A percentile compares a stretch with the other conserved stretches of the same genome.
These are phyloP conservation scores for Astatoreochromis straeleni DNA, from an alignment of 2,113 vertebrate genomes.

Conservation along the genomic window DNA sequence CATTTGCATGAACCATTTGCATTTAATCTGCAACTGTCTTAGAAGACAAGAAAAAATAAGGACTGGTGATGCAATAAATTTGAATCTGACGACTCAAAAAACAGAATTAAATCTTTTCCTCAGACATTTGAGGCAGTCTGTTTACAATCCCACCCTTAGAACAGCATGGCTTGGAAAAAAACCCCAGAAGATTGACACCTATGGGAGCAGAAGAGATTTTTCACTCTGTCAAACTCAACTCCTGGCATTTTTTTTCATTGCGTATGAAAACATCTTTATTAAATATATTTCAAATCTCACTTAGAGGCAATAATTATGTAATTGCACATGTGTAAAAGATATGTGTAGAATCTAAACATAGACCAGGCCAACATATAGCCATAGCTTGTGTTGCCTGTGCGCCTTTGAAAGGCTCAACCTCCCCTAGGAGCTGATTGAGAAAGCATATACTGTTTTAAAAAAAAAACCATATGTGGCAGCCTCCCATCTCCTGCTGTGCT, in stretches of 20 bases:
- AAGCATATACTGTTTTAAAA: neutral
- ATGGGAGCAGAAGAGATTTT: neutral
- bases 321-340: neutral
- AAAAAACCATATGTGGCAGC: slow-evolving; percentile 21
- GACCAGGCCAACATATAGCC: neutral
- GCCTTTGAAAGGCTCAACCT: neutral
- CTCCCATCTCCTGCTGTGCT: slow-evolving; percentile 30
- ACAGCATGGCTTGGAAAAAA: neutral
- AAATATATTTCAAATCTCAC: neutral
- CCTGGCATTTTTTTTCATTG: neutral
- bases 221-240: neutral
- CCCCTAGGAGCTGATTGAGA: neutral
- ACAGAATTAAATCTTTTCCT: neutral
- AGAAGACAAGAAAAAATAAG: neutral
- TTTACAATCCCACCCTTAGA: neutral
- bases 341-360: neutral
- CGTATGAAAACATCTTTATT: slow-evolving; percentile 13
- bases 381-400: neutral
- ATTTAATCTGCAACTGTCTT: neutral
- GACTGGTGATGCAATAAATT: neutral
- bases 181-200: neutral
- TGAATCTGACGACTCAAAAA: neutral
- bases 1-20: neutral
- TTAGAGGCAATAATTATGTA: neutral
- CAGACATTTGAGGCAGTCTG: neutral